phyloP scores from a whole-genome alignment of 1,140 invertebrate species.

The Condylostylus longicornis region DNA sequence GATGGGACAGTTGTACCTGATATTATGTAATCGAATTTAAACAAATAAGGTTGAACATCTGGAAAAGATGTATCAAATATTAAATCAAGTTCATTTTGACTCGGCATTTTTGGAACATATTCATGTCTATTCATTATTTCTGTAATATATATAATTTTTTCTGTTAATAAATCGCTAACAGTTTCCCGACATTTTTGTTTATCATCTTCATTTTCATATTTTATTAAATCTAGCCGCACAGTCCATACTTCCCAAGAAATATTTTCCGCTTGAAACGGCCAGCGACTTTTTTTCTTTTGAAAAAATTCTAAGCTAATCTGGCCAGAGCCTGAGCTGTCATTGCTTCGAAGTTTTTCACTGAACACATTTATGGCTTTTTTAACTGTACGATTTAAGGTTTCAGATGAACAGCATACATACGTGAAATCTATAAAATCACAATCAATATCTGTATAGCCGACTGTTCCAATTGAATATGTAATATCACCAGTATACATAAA shows the following conservation, averaged over 20 bases:
- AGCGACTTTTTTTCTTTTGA: slow-evolving; percentile 74
- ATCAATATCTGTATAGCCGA: slow-evolving; percentile 89
- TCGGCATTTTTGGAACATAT: slow-evolving; percentile 90
- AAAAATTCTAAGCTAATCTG: slow-evolving; percentile 93
- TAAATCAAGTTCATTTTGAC: slow-evolving; percentile 76
- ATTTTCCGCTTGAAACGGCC: slow-evolving; percentile 75
- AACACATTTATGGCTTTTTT: slow-evolving; percentile 73
- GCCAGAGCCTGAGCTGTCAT: slow-evolving; percentile 52
- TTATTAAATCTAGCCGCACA: slow-evolving; percentile 72
- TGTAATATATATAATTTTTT: slow-evolving; percentile 85
- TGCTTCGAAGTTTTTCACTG: slow-evolving; percentile 65
- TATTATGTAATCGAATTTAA: slow-evolving; percentile 68
- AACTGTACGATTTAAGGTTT: slow-evolving; percentile 54
- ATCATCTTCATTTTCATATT: slow-evolving; percentile 74
- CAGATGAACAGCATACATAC: slow-evolving; percentile 85
- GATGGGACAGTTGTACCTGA: slow-evolving; percentile 53
- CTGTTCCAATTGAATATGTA: slow-evolving; percentile 85
- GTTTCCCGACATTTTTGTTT: slow-evolving; percentile 74
- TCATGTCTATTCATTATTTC: slow-evolving; percentile 91
- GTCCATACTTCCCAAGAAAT: slow-evolving; percentile 98
- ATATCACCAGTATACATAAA: slow-evolving; percentile 87
- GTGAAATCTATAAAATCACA: slow-evolving; percentile 96
- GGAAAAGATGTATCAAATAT: slow-evolving; percentile 85
- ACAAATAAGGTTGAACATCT: slow-evolving; percentile 91
- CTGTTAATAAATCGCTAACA: slow-evolving; percentile 78